Base-by-base conservation (phyloP, 1,140 invertebrate species). In the Cyrtorhinus lividipennis region DNA sequence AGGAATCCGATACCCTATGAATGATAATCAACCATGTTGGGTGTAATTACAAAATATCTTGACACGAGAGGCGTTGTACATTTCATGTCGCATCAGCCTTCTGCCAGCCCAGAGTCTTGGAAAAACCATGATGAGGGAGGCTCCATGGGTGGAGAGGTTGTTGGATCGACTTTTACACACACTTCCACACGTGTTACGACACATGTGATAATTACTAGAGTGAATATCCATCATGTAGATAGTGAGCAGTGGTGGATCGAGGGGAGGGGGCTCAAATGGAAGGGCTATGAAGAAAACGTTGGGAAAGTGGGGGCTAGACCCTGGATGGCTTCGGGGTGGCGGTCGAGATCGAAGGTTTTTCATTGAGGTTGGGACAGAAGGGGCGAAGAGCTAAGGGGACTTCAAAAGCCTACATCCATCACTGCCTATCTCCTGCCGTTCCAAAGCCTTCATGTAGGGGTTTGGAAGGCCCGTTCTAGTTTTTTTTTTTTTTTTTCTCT, bases 211-310 rank as follows among this genome's bases (percentile, higher is more conserved):
- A 59, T 59, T 59, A 59, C 58, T 59, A 15, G 25, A 30, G 58
- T 59, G 58, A 59, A 59, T 59, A 59, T 59, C 58, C 58, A 59
- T 59, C 58, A 59, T 59, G 58, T 59, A 59, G 58, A 59, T 59
- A 59, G 58, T 10, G 48, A 10, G 8, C 18, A 20, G 48, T 12
- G 38, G n/a, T 44, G 56, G 3, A 24, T 8, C 20, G 8, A 56
- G 48, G 48, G 48, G 48, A 20, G 8, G 48, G 22, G 56, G n/a
- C n/a, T n/a, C n/a, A n/a, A n/a, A n/a, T n/a, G n/a, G n/a, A n/a
- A n/a, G n/a, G n/a, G n/a, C 20, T 18, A 59, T 59, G 24, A 53
- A 53, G 48, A 53, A 53, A 53, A 22, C 10, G 48, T 20, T 8
- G 48, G 24, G 23, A 30, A 24, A 20, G 24, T 10, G 56, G 58